Evolutionary conservation across 1,140 invertebrate genomes (phyloP), one percentile per base, ranked within the genome.

Genomic region (Hylaeus anthracinus): DNA sequence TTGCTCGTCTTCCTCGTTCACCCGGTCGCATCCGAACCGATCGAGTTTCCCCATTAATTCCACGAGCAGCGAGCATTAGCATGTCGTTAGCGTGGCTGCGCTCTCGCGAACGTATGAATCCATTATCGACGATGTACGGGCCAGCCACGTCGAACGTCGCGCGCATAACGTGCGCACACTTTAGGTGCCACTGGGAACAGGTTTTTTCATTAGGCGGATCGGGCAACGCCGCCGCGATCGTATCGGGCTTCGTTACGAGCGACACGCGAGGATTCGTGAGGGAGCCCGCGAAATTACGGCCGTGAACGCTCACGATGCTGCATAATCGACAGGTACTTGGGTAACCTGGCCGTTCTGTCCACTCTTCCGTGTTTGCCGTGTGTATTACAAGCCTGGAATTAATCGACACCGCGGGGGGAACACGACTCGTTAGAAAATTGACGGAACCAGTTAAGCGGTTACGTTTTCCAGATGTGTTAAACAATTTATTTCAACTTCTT

Each of bases 41-140:
- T 81, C 75, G 74, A 87, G 74, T 84, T 83, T 64, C 69, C 86
- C 83, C 82, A 84, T 87, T 85, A 83, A 89, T 88, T 89, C 80
- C 71, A 53, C 79, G 63, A 81, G 78, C 71, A 41, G n/a, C 65
- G 61, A 60, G 61, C 82, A 90, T 90, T 90, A 89, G 84, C 88
- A 90, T 90, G 82, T 86, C 82, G 73, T 89, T 90, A 86, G 75
- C 79, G 70, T 77, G 64, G 63, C 64, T 51, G 66, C 66, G 39
- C 63, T 58, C 63, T 72, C 84, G 67, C 69, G 72, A 83, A 61
- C 84, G 75, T 82, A 86, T 83, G 85, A 86, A 86, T 85, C 80
- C 80, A 86, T 86, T 86, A 86, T 71, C 63, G 61, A 6, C 56
- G 5, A 72, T 53, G 75, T 51, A 41, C 53, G 8, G 15, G 5